A percentile compares a stretch with the other conserved stretches of the same genome.
These are phyloP conservation scores for Hippoglossus stenolepis DNA, from an alignment of 2,113 vertebrate genomes.

Conservation along the genomic window DNA sequence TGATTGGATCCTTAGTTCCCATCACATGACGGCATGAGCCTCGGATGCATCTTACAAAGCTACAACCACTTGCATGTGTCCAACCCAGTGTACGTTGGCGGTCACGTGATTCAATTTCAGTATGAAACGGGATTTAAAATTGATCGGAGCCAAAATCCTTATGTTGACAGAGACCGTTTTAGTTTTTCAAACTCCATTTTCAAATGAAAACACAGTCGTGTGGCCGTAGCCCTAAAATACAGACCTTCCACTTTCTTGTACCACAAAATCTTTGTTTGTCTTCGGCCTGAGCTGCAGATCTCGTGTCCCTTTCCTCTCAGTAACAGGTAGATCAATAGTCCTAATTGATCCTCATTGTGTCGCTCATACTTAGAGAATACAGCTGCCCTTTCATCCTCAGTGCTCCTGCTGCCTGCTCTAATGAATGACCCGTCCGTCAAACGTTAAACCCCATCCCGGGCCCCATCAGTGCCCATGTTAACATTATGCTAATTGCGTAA, in stretches of 20 bases:
- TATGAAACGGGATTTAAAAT: no score
- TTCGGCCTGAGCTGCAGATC: constrained; percentile 38
- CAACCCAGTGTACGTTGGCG: no score
- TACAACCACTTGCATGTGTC: no score
- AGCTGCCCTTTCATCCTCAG: constrained; percentile 66
- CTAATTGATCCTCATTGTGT: constrained; percentile 81
- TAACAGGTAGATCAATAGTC: constrained; percentile 78
- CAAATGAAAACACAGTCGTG: neutral
- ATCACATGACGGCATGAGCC: neutral
- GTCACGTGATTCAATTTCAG: no score
- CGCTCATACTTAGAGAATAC: constrained; percentile 73
- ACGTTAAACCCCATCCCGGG: constrained; percentile 63
- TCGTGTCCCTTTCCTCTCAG: constrained; percentile 63
- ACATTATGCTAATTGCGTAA: constrained; percentile 81
- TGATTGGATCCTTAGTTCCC: neutral
- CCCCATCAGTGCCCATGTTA: constrained; percentile 67
- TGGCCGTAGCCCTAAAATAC: neutral
- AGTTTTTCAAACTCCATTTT: no score
- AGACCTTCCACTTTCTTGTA: constrained; percentile 23
- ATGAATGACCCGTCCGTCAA: constrained; percentile 78
- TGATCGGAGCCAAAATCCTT: no score
- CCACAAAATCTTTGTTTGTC: neutral
- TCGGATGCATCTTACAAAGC: neutral
- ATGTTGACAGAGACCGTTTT: no score
- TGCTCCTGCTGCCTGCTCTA: constrained; percentile 66